These are phyloP conservation scores for Passer montanus DNA, from an alignment of 2,113 vertebrate species.

Conservation along the genomic window DNA sequence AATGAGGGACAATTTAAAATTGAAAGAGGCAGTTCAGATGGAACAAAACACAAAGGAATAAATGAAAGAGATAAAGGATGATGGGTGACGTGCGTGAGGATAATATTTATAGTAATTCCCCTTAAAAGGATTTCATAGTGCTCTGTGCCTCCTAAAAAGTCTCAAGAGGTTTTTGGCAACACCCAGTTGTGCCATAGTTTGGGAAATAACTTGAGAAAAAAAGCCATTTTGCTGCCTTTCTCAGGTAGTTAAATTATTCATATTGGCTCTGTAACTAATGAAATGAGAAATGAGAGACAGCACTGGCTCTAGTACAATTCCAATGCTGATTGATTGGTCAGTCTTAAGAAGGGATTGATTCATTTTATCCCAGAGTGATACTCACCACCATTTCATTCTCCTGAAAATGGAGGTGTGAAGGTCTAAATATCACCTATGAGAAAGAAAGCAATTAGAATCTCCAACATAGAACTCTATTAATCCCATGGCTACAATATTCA, in stretches of 20 bases:
- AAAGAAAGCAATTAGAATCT: not conserved
- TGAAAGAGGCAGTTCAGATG: not conserved
- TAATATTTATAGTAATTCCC: not conserved
- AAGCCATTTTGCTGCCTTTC: not conserved
- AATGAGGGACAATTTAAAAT: not conserved
- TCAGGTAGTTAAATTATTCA: not conserved
- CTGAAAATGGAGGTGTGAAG: constrained; percentile 1
- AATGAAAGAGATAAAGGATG: not conserved
- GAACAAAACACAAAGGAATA: not conserved
- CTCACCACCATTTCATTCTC: not conserved
- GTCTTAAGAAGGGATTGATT: not conserved
- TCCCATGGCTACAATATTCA: not conserved
- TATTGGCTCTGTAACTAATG: not conserved
- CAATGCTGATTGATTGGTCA: not conserved
- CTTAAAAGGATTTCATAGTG: not conserved
- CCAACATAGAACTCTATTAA: not conserved
- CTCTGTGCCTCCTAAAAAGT: not conserved
- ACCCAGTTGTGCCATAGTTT: not conserved
- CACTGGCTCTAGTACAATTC: not conserved
- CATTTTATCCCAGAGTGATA: not conserved
- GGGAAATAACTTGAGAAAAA: not conserved
- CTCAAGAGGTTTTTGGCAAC: not conserved
- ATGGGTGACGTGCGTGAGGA: not conserved
- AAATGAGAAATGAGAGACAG: constrained; percentile 2
- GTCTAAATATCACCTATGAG: not conserved